Conservation (phyloP, 2,113 vertebrate genomes). For the Callospermophilus lateralis region DNA sequence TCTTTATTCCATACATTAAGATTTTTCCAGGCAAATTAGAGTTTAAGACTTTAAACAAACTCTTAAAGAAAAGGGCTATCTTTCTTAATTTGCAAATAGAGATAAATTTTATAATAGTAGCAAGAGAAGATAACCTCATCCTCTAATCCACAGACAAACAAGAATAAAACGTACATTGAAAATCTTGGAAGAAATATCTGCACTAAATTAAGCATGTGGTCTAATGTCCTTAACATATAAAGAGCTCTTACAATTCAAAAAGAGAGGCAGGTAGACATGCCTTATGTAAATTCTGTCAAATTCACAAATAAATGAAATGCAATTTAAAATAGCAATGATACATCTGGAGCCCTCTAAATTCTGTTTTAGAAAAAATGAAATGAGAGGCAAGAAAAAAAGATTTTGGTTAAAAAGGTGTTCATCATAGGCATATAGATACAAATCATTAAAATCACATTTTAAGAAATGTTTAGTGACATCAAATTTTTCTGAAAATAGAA, state of each 20-base stretch:
- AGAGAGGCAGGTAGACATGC: neutral
- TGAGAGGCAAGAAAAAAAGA: neutral
- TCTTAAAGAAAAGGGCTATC: neutral
- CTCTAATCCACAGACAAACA: neutral
- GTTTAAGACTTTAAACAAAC: neutral
- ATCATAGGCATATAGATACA: neutral
- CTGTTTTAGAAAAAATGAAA: neutral
- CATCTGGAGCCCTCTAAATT: neutral
- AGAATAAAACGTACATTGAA: neutral
- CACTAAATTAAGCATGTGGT: neutral
- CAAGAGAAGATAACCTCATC: neutral
- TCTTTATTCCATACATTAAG: neutral
- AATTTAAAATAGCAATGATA: neutral
- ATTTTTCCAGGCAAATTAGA: neutral
- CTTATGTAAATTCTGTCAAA: neutral
- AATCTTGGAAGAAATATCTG: neutral
- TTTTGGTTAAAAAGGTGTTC: neutral
- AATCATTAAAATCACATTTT: slow-evolving; percentile 8
- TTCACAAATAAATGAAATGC: neutral
- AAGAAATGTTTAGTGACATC: neutral
- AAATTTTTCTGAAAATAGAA: neutral
- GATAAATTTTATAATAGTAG: neutral
- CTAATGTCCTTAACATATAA: neutral
- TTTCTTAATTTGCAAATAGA: neutral
- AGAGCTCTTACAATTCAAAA: neutral